Evolutionary conservation across 1,140 invertebrate species (phyloP).

Genomic region (Solen grandis): DNA sequence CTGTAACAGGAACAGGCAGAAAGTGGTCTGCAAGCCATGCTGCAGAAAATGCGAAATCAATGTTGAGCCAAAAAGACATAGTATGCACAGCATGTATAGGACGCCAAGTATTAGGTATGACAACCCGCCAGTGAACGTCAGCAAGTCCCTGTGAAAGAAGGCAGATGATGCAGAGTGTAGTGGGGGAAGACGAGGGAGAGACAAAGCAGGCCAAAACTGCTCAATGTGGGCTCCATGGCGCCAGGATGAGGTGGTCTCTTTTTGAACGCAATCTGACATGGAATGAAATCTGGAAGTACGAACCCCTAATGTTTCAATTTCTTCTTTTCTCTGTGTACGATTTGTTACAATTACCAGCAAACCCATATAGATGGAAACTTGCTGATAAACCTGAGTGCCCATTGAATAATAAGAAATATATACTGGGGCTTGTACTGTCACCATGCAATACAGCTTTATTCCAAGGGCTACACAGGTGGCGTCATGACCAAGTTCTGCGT

Average conservation of each 20-base stretch:
- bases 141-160: neutral
- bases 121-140: neutral
- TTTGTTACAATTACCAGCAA: conserved; percentile 1
- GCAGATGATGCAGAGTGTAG: neutral
- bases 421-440: neutral
- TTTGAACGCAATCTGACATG: neutral
- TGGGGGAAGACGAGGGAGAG: neutral
- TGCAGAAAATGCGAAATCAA: conserved; percentile 1
- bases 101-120: too few relatives aligned
- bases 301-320: too few relatives aligned
- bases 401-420: neutral
- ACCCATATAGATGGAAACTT: conserved; percentile 39
- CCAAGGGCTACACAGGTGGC: neutral
- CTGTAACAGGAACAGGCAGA: conserved; percentile 12
- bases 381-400: neutral
- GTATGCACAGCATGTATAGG: neutral
- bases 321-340: neutral
- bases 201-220: neutral
- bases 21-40: conserved; percentile 34
- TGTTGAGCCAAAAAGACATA: conserved; percentile 1
- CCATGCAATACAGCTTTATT: neutral
- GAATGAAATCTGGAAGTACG: neutral
- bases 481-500: too few relatives aligned
- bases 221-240: conserved; percentile 7
- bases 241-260: neutral